Evolutionary conservation across 1,140 invertebrate genomes (phyloP), one percentile per base, ranked within the genome.

Genomic region (Drosophila mojavensis): DNA sequence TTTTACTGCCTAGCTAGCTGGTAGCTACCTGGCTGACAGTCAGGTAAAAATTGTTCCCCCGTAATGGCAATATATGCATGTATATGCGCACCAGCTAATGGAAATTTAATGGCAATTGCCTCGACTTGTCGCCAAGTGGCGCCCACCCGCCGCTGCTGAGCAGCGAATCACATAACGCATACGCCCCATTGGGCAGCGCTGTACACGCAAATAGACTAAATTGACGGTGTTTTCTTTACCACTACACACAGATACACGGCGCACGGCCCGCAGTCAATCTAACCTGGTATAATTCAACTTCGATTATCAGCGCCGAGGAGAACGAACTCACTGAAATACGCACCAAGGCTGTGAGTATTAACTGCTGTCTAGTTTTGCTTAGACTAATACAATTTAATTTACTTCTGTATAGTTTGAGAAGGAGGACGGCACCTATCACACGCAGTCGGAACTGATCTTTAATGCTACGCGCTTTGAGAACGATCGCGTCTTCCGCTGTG

Each of bases 401-500:
- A 1, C 6, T 45, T 43, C 17, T 26, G 13, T 41, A 15, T 39
- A 92, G 91, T 77, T 89, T 20, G 91, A 92, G 51, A 86, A 91
- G 47, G 54, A 92, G 58, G 96, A 97, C 90, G 95, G 95, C 48
- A 97, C 97, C 5, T 96, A 94, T 92, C 95, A 95, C 68, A 97
- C 96, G 1, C 94, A 94, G 89, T 97, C 96, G 67, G 94, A 95
- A 75, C 92, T 97, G 39, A 94, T 94, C 6, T 97, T 98, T 92
- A 95, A 94, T 50, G 96, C 97, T 1, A 95, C 95, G 2, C 94
- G 96, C 28, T 97, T 95, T 88, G 97, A 98, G 91, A 97, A 98
- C 91, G 95, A 95, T 30, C 93, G 95, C 70, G 94, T 94, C 50
- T 96, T 98, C 74, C 94, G 95, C 43, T 98, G 97, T 90, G 94